Base-by-base conservation (phyloP, 2,888 invertebrate genomes). In the Euzophera pinguis region DNA sequence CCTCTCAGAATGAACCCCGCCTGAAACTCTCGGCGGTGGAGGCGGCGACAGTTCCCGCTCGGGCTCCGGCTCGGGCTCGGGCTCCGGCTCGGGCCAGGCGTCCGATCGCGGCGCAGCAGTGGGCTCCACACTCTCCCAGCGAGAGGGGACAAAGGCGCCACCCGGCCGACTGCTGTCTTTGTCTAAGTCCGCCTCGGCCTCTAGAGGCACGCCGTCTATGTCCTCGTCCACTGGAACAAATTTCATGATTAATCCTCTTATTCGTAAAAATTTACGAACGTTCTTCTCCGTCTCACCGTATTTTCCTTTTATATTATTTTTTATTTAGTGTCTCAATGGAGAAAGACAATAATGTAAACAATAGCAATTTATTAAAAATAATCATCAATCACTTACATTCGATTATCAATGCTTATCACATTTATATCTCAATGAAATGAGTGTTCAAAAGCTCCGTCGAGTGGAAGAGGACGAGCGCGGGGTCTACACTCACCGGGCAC, bases 111-210 rank as follows among this genome's bases (percentile, higher is more conserved):
- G 42, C 22, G 95, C 93, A 66, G 95, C 94, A n/a, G 60, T 57
- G 14, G 97, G 97, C 85, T 98, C 98, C 17, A 99, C 96, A 42
- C 95, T 96, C 91, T 99, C 98, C 99, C 99, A 99, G 79, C 97
- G 96, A 1, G 98, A 98, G 7, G 96, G 96, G 53, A 97, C 95
- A 88, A 98, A 97, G 10, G 94, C 93, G 55, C 92, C 92, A 9
- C 93, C 92, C 65, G 81, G 86, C 50, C 79, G 71, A 59, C 67
- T 69, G 50, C 53, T 14, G 9, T 45, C 12, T 64, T 47, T 55
- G 77, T 16, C 58, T 69, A 16, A 13, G 35, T 71, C 77, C 35
- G 95, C 96, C 91, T 96, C 95, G 13, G 50, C 58, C 4, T 42
- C 61, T 4, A 51, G 42, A 13, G 47, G 56, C 53, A 43, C 54